Conservation (phyloP, 2,888 invertebrate genomes). For the Xanthorhoe spadicearia region DNA sequence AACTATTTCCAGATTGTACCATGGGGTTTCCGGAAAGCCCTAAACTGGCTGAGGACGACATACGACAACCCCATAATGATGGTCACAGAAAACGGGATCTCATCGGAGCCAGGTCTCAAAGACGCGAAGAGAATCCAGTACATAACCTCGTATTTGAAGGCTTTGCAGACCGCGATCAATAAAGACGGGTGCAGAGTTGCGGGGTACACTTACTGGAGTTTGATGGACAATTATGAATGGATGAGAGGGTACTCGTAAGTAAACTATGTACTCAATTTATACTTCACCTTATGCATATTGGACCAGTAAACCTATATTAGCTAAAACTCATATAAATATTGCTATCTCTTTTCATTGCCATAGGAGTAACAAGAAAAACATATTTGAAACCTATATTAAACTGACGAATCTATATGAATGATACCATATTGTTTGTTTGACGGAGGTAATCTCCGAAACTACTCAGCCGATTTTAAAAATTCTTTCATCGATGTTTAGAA, state of each 20-base stretch:
- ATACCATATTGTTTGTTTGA: no score
- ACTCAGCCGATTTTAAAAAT: no score
- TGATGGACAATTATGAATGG: slow-evolving; percentile 94
- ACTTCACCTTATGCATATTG: no score
- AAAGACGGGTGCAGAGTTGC: slow-evolving; percentile 85
- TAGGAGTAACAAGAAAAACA: no score
- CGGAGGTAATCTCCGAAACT: no score
- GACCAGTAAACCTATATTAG: no score
- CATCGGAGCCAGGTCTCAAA: slow-evolving; percentile 71
- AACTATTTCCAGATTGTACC: slow-evolving; percentile 84
- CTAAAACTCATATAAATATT: no score
- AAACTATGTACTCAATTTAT: neutral
- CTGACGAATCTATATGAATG: no score
- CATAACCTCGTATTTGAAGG: slow-evolving; percentile 77
- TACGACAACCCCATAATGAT: slow-evolving; percentile 85
- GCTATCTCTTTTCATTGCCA: no score
- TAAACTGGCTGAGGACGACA: slow-evolving; percentile 86
- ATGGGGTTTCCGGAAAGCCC: slow-evolving; percentile 86
- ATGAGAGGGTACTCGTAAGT: slow-evolving; percentile 87
- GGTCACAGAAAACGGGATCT: slow-evolving; percentile 87
- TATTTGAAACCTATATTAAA: no score
- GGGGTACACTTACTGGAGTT: slow-evolving; percentile 91
- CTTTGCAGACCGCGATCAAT: slow-evolving; percentile 74
- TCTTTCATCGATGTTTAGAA: no score
- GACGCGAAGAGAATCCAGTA: slow-evolving; percentile 82